phyloP scores from a whole-genome alignment of 2,888 invertebrate genomes.

The Cremastinae sp. region DNA sequence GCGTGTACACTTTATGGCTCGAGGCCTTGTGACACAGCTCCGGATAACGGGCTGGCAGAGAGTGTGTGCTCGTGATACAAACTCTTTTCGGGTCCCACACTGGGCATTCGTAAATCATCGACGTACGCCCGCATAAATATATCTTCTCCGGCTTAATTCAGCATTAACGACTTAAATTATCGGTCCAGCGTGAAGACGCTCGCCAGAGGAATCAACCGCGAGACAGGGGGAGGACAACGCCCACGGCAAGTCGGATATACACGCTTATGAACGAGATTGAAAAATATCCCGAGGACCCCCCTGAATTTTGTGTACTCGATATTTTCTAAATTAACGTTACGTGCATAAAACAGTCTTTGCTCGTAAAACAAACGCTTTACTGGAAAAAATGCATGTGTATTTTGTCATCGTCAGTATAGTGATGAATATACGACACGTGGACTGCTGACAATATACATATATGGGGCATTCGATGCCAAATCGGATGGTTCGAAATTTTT shows the following conservation, averaged over 20 bases:
- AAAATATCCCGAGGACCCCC: constrained; percentile 34
- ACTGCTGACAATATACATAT: no score
- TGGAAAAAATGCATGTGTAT: no score
- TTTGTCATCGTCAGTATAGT: no score
- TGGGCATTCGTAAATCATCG: constrained; percentile 65
- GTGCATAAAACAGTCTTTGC: neutral
- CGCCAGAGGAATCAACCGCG: constrained; percentile 56
- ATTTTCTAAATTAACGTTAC: neutral
- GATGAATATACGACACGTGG: no score
- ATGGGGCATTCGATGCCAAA: no score
- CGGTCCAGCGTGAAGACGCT: constrained; percentile 63
- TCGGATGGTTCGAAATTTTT: no score
- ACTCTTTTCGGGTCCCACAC: constrained; percentile 45
- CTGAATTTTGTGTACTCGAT: constrained; percentile 23
- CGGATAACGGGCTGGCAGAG: constrained; percentile 32
- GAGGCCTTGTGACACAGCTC: constrained; percentile 4
- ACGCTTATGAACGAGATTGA: constrained; percentile 34
- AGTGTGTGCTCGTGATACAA: constrained; percentile 41
- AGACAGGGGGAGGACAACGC: constrained; percentile 33
- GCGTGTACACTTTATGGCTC: neutral
- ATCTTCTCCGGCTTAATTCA: constrained; percentile 73
- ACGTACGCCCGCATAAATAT: constrained; percentile 68
- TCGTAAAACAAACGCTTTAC: no score
- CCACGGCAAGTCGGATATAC: constrained; percentile 48
- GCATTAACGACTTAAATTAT: constrained; percentile 75